Evolutionary conservation across 2,797 vertebrate genomes (phyloP), one percentile per base, ranked within the genome.

Genomic region (Avahi laniger): DNA sequence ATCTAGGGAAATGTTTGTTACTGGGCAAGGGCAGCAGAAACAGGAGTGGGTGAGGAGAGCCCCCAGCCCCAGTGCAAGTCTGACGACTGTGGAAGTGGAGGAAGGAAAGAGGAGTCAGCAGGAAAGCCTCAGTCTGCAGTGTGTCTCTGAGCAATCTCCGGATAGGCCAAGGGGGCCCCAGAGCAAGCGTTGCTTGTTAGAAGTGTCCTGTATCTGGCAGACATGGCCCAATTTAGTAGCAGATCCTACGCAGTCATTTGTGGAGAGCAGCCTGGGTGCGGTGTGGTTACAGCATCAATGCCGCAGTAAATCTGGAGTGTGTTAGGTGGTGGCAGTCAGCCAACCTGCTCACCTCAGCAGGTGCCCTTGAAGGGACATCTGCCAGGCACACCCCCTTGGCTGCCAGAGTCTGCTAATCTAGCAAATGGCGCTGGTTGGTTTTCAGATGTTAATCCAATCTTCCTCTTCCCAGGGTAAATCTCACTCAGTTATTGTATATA

Each of bases 101-200:
- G 38, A 33, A 38, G 54, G 48, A 35, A 13, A 24, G n/a, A 12
- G 12, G 57, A 4, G 20, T 26, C 14, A n/a, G n/a, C 7, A 22
- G 41, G 41, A 57, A 41, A 30, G 12, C 1, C 4, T 22, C 20
- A 17, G 28, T 22, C 26, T 13, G 11, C 43, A 18, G 33, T 0
- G 26, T 20, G 0, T 35, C 15, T 50, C 38, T 20, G 35, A 18
- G 20, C 65, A 59, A 35, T 46, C 33, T 43, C 73, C 72, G 2
- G 7, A 20, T 30, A 54, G 65, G 35, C 7, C 3, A 0, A 0
- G 2, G 3, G 28, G 20, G 2, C 0, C 33, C 30, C 69, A 30
- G 78, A 35, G 28, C 46, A 50, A 65, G n/a, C 8, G 1, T 4
- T 2, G 52, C 85, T 33, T 38, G 22, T 46, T n/a, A 26, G n/a